Evolutionary conservation across 2,797 vertebrate species (phyloP).

Genomic region (Hydrocynus forskahlii): DNA sequence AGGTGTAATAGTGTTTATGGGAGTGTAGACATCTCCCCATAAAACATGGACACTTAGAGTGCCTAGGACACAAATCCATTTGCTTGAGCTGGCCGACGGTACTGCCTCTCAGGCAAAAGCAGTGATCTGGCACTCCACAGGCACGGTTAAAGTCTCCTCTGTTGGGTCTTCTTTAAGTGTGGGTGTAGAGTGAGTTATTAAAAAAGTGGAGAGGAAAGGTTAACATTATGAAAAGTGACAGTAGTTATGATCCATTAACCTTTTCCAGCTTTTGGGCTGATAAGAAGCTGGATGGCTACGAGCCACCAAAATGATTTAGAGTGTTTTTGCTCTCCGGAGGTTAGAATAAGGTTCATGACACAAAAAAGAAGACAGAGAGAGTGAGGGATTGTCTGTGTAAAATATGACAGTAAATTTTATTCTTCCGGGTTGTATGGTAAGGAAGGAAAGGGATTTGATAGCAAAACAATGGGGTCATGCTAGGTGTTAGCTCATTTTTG

Average conservation of each 20-base stretch:
- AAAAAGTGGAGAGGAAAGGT: slow-evolving; percentile 27
- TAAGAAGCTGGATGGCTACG: slow-evolving; percentile 72
- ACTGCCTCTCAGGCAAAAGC: neutral
- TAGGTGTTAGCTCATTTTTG: slow-evolving; percentile 31
- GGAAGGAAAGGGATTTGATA: slow-evolving; percentile 54
- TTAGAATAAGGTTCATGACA: slow-evolving; percentile 58
- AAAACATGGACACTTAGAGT: slow-evolving; percentile 69
- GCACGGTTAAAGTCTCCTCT: neutral
- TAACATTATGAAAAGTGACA: slow-evolving; percentile 71
- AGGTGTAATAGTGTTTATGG: slow-evolving; percentile 72
- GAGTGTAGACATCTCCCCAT: slow-evolving; percentile 62
- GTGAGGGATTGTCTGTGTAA: slow-evolving; percentile 37
- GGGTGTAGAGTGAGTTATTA: slow-evolving; percentile 15
- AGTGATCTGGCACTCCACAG: neutral
- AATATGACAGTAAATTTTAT: slow-evolving; percentile 51
- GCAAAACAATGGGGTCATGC: slow-evolving; percentile 56
- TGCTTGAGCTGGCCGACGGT: neutral
- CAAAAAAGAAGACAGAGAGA: slow-evolving; percentile 26
- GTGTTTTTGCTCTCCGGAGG: slow-evolving; percentile 60
- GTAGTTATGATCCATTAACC: slow-evolving; percentile 74
- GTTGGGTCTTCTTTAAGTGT: slow-evolving; percentile 5
- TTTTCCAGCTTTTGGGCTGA: slow-evolving; percentile 64
- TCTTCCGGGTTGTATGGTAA: slow-evolving; percentile 41
- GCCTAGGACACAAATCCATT: slow-evolving; percentile 52
- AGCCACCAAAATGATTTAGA: slow-evolving; percentile 68